Percentiles rank a stretch among this genome's conserved stretches.
Conservation (phyloP, 2,888 invertebrate species). For the Dioctria linearis region DNA sequence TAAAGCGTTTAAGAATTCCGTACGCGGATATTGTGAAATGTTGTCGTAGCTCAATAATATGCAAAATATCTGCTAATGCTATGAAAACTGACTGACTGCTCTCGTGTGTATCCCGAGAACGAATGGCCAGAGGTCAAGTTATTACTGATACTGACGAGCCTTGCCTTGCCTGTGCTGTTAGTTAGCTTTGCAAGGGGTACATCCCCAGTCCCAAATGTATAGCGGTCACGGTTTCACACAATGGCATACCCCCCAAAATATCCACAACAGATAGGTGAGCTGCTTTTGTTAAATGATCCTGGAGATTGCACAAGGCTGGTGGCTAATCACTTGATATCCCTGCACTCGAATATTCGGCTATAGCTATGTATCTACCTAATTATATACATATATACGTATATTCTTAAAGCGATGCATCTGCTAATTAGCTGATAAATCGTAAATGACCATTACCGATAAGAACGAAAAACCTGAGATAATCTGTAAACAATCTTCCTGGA, state of each 20-base stretch:
- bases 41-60: neutral
- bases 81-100: slow-evolving; percentile 18
- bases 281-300: neutral
- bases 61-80: slow-evolving; percentile 10
- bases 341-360: no score
- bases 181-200: slow-evolving; percentile 32
- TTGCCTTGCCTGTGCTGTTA: slow-evolving; percentile 11
- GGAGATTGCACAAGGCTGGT: neutral
- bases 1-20: neutral
- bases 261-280: neutral
- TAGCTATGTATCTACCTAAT: no score
- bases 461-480: slow-evolving; percentile 7
- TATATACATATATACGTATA: no score
- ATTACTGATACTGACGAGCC: slow-evolving; percentile 1
- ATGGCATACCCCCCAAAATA: neutral
- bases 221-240: neutral
- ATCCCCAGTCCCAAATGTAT: slow-evolving; percentile 7
- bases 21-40: neutral
- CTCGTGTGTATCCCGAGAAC: slow-evolving; percentile 28
- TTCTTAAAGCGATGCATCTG: no score
- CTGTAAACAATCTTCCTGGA: slow-evolving; percentile 17
- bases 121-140: slow-evolving; percentile 46
- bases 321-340: neutral
- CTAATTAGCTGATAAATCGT: neutral
- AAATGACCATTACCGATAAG: neutral